Base-by-base conservation (phyloP, 2,888 invertebrate genomes). In the Epinotia nisella region DNA sequence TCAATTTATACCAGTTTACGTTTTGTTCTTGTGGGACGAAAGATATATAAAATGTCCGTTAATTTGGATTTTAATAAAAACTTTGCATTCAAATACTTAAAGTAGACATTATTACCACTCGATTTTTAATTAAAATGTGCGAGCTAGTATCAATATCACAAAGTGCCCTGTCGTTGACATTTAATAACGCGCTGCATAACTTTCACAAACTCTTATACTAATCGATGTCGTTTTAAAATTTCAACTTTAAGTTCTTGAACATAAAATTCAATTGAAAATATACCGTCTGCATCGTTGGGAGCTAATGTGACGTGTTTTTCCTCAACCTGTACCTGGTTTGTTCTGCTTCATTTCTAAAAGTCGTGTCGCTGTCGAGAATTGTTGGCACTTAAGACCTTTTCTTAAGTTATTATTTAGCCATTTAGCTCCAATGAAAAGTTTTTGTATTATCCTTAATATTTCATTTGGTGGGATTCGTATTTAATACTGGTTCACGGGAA, bases 381-480 rank as follows among this genome's bases (percentile, higher is more conserved):
- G 0, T 15, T 5, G 56, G 9, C 66, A n/a, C n/a, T 24, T 56
- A 41, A 41, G 66, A 56, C 41, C 10, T 66, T 66, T 41, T 41
- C 15, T 11, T 15, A 1, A 21, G 53, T 73, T 29, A 69, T 73
- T 69, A 73, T 69, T 64, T 53, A 51, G 24, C 70, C 77, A 72
- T 78, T 79, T 68, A 58, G 70, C 81, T 73, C 73, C 78, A 75
- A 74, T 56, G 66, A 74, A 82, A 84, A 83, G 80, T 85, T 85
- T 86, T 87, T 87, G 85, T 86, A 86, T 87, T 85, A 85, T 81
- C 78, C 81, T 76, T 82, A 81, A 86, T 87, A 87, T 88, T 86
- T 86, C 83, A 87, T 88, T 87, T 85, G 81, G 81, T 79, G 72
- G 83, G 81, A 80, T 84, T 84, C 83, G 17, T 39, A 80, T 82